Conservation (phyloP, 2,113 vertebrate genomes). For the Sprattus sprattus region DNA sequence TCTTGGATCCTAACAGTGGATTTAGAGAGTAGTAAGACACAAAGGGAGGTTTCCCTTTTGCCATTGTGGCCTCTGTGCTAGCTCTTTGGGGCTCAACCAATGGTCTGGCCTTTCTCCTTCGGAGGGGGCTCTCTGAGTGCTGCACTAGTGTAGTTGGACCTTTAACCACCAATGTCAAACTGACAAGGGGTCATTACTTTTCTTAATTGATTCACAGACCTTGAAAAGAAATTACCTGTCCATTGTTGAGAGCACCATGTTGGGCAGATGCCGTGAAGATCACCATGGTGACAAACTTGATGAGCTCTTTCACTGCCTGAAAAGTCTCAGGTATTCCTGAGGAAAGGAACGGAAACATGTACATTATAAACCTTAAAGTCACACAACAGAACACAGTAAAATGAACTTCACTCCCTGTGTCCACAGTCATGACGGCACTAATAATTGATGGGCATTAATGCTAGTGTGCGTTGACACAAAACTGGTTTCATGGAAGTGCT, state of each 20-base stretch:
- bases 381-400: too few relatives aligned
- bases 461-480: too few relatives aligned
- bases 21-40: too few relatives aligned
- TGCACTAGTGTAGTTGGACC: background rate
- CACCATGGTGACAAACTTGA: constrained; percentile 47
- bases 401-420: too few relatives aligned
- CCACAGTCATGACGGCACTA: too few relatives aligned
- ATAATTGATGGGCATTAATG: too few relatives aligned
- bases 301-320: constrained; percentile 5
- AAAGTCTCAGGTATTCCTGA: background rate
- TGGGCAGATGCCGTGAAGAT: constrained; percentile 48
- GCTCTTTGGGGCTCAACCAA: too few relatives aligned
- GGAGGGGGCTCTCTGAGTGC: constrained; percentile 28
- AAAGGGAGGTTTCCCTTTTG: too few relatives aligned
- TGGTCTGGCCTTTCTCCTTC: constrained; percentile 11
- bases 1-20: too few relatives aligned
- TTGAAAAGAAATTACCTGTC: constrained; percentile 34
- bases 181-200: background rate
- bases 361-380: too few relatives aligned
- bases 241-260: constrained; percentile 41
- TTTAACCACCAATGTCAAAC: constrained; percentile 33
- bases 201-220: background rate
- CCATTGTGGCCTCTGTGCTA: too few relatives aligned
- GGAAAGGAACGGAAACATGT: background rate
- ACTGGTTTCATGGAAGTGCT: too few relatives aligned